Evolutionary conservation across 2,888 invertebrate species (phyloP), one percentile per base, ranked within the genome.

Genomic region (Erebia palarica): DNA sequence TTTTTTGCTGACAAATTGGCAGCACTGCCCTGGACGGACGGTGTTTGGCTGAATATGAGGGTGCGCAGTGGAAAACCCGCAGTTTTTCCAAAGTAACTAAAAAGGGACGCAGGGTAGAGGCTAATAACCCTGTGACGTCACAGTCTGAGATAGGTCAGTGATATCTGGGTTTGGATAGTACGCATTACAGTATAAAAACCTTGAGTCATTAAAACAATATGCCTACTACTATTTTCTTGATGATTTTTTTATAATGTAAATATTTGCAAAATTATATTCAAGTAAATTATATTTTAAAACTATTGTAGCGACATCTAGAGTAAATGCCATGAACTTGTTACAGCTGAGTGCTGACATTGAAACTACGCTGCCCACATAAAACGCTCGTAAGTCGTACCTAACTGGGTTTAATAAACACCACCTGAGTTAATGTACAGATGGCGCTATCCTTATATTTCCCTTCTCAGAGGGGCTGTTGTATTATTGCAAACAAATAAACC

Each of bases 61-160:
- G 65, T 49, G 66, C 67, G 67, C 60, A 59, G 42, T 51, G 68
- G 65, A 65, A 58, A 66, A 47, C 47, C 57, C 55, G 72, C 70
- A 64, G 67, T 53, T 59, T 67, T 73, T 58, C 53, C 61, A 51
- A 49, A 74, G 74, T 73, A 80, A 79, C 80, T 75, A 77, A 77
- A 51, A 49, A 75, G 74, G 75, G 80, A 79, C 80, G 75, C 77
- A 77, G 77, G 82, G 84, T 83, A 83, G 68, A 81, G 88, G 87
- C 84, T 85, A 86, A 80, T 88, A 90, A 86, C 88, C 91, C 79
- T 80, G 80, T 86, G 84, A 88, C 88, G 85, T 86, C 87, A 86
- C 77, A n/a, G 66, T 64, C 49, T 69, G 69, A 55, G 58, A n/a
- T 49, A 65, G 18, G 61, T 63, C 51, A 69, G 57, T 49, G 63